These are phyloP conservation scores for Guaruba guarouba DNA, from an alignment of 2,113 vertebrate genomes.

Conservation along the genomic window DNA sequence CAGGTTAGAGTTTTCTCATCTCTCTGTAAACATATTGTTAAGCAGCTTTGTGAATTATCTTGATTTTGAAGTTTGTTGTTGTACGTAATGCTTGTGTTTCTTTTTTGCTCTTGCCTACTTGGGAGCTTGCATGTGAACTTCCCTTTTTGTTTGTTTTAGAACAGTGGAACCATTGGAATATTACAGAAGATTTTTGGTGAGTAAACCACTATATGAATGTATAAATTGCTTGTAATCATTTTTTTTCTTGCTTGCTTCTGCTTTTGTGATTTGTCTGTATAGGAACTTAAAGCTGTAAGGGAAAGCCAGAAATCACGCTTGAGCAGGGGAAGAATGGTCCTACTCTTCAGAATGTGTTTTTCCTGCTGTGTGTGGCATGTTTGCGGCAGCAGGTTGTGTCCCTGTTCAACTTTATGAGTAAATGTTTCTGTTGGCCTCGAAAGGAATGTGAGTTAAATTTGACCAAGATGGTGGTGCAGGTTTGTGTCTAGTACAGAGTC, in stretches of 20 bases:
- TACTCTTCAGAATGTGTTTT: neutral
- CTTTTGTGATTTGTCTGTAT: neutral
- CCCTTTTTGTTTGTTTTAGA: conserved; percentile 69
- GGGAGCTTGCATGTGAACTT: neutral
- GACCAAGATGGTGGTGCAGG: neutral
- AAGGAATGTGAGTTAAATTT: neutral
- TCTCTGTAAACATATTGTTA: neutral
- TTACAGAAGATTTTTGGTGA: conserved; percentile 93
- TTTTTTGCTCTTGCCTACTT: neutral
- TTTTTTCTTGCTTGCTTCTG: neutral
- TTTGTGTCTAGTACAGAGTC: neutral
- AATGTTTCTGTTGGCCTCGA: neutral
- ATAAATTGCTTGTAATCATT: neutral
- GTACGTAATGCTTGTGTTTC: neutral
- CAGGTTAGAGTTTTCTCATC: neutral
- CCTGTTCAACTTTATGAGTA: neutral
- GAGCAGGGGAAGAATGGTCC: neutral
- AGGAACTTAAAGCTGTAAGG: neutral
- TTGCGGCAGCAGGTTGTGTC: neutral
- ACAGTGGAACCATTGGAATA: conserved; percentile 94
- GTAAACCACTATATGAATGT: conserved; percentile 18
- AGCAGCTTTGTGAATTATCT: neutral
- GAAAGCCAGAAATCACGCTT: neutral
- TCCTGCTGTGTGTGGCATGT: neutral
- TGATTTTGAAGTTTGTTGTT: neutral